Base-by-base conservation (phyloP, 2,113 vertebrate genomes). In the Micronisus gabar region DNA sequence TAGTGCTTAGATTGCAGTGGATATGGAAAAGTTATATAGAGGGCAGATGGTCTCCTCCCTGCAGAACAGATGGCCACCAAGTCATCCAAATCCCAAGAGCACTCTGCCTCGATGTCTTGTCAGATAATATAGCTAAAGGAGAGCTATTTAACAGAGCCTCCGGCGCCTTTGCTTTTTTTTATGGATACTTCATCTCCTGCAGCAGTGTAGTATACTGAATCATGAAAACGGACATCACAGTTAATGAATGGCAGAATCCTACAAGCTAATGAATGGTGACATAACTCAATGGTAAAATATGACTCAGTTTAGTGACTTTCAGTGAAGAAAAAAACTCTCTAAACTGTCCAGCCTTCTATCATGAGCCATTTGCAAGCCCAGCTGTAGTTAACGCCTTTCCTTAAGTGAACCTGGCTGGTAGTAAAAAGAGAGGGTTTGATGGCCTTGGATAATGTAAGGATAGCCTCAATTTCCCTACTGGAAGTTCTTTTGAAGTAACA, bases 1-100 rank as follows among this genome's bases (percentile, higher is more conserved):
- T 67, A 85, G 41, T 71, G 72, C 81, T 70, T 83, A 53, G 58
- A 76, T 48, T 14, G 21, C 62, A 32, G 38, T 86, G 74, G 48
- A 16, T 81, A 68, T 47, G 36, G 68, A 68, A 48, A 47, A 82
- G 68, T 41, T 81, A 52, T 56, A 38, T 0, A 27, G 68, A 81
- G 82, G 91, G 95, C 94, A 95, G 93, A 90, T 94, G 94, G 72
- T 73, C n/a, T 79, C 56, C 68, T 92, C 61, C 52, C 53, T 81
- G 74, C 68, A 80, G 66, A 97, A 80, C 94, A 96, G 90, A 97
- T 95, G 94, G 91, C 67, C 80, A 86, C 80, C 90, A 96, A 89
- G n/a, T 71, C 73, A 94, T 92, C 53, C 34, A 81, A 41, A 81
- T 93, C 85, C 73, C 82, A 76, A 85, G 58, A 71, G 92, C 41